Base-by-base conservation (phyloP, 2,113 vertebrate species). In the Chloropsis cyanopogon region DNA sequence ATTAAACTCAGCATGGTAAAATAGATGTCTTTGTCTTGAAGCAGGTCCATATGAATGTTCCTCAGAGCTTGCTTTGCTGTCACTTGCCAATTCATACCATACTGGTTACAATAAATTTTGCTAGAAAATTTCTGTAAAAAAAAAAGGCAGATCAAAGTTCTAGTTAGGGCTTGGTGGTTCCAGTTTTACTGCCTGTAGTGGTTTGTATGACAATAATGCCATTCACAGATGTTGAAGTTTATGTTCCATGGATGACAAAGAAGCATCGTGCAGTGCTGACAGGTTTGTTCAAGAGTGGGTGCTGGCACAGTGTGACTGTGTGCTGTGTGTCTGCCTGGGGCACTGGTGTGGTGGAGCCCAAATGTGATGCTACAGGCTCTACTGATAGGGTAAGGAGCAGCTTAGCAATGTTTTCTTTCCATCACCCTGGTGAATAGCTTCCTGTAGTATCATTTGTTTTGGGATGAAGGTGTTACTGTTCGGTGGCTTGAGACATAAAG, bases 401-500 rank as follows among this genome's bases (percentile, higher is more conserved):
- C 50, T 57, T 33, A 35, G 47, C 50, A 63, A 5, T 66, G 7
- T 37, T 79, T 80, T 49, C 78, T 33, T 88, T 26, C 50, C 24
- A 21, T 84, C 17, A 8, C 42, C 26, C 29, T 47, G 13, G 29
- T 63, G 75, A 81, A 41, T 26, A 46, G 47, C 29, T 93, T 81
- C 72, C 31, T 86, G 80, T 68, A 70, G 33, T 39, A 73, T 64
- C 21, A 21, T 71, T 65, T 88, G 14, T 86, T 88, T 83, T 0
- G 1, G 28, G 44, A 52, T 68, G 28, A 64, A 93, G 70, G 53
- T 46, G 10, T 63, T 82, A 14, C 44, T 83, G 56, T 57, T 90
- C 35, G 63, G 35, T 39, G 50, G 39, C 78, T n/a, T 0, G 0
- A 86, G 16, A 24, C 0, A 0, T 54, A 83, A 59, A 79, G 44